Evolutionary conservation across 2,113 vertebrate species (phyloP).

Genomic region (Mesocricetus auratus): DNA sequence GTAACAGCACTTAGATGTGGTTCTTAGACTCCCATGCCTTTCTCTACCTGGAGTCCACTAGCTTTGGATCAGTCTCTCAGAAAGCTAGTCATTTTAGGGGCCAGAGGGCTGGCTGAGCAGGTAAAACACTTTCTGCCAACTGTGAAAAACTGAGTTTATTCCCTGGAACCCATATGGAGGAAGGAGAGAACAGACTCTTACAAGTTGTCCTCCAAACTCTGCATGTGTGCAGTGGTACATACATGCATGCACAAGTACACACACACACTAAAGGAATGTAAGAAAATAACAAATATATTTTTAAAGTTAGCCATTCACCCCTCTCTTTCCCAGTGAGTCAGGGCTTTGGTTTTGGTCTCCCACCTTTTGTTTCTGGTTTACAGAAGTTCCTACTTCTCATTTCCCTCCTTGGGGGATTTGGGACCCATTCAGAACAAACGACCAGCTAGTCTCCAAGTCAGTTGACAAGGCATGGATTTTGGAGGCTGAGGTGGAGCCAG

Average conservation of each 20-base stretch:
- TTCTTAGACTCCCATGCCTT: neutral
- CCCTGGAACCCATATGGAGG: neutral
- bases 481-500: neutral
- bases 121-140: neutral
- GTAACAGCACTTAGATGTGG: neutral
- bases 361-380: neutral
- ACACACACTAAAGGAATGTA: neutral
- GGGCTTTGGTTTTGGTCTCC: slow-evolving; percentile 5
- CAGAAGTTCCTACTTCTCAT: neutral
- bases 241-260: neutral
- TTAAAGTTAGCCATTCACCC: neutral
- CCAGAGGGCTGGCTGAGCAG: neutral
- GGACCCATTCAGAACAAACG: neutral
- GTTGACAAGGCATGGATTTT: neutral
- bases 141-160: neutral
- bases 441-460: neutral
- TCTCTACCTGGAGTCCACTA: neutral
- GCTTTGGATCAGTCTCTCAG: neutral
- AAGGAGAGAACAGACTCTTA: neutral
- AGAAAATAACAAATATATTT: neutral
- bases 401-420: neutral
- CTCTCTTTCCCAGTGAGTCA: neutral
- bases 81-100: neutral
- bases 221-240: neutral
- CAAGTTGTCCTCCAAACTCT: neutral